Conservation (phyloP, 2,888 invertebrate genomes). For the Agonopterix heracliana region DNA sequence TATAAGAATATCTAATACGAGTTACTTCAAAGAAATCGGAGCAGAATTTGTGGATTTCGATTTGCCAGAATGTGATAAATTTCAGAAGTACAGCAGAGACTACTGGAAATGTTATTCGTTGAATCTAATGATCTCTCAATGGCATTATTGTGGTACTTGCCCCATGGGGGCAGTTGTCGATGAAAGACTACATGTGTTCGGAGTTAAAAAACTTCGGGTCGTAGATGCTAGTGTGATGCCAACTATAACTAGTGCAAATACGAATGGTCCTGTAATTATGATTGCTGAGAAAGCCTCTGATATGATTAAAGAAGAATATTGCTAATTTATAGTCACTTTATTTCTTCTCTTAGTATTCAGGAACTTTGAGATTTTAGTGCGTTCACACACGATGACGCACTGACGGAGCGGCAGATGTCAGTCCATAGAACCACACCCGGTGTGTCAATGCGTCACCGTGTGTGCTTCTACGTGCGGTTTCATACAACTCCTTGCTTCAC, state of each 20-base stretch:
- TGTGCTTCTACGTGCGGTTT: too few relatives aligned
- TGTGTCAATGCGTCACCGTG: too few relatives aligned
- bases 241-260: conserved; percentile 81
- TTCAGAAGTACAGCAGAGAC: conserved; percentile 23
- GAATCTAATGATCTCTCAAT: conserved; percentile 76
- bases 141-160: conserved; percentile 50
- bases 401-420: too few relatives aligned
- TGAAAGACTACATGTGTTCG: conserved; percentile 76
- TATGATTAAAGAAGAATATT: conserved; percentile 18
- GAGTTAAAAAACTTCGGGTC: conserved; percentile 78
- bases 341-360: too few relatives aligned
- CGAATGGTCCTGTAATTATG: conserved; percentile 85
- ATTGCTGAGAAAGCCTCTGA: conserved; percentile 78
- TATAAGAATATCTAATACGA: conserved; percentile 43
- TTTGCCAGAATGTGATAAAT: conserved; percentile 25
- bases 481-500: too few relatives aligned
- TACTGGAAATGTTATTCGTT: conserved; percentile 42
- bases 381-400: too few relatives aligned
- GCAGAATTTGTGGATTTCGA: conserved; percentile 27
- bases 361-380: too few relatives aligned
- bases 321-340: background rate
- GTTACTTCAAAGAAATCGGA: conserved; percentile 42
- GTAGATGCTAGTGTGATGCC: conserved; percentile 88
- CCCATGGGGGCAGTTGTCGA: conserved; percentile 76
- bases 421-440: too few relatives aligned